Evolutionary conservation across 2,113 vertebrate genomes (phyloP).

Genomic region (Plectropomus leopardus): DNA sequence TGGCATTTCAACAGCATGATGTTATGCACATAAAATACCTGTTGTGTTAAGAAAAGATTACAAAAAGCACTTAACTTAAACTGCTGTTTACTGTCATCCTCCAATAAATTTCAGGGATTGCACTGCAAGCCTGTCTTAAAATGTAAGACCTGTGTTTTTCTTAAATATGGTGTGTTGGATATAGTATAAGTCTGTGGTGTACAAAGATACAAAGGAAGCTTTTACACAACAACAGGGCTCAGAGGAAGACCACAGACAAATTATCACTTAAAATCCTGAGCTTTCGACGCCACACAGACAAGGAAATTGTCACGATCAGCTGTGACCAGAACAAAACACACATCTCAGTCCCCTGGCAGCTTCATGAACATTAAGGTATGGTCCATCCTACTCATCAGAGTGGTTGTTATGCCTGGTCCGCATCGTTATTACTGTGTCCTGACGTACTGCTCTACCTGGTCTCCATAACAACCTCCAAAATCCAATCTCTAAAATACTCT

Average conservation of each 20-base stretch:
- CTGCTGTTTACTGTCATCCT: constrained; percentile 1
- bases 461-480: constrained; percentile 29
- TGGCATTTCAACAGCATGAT: neutral
- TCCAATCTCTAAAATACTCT: constrained; percentile 2
- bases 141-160: constrained; percentile 51
- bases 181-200: constrained; percentile 42
- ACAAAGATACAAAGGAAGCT: constrained; percentile 40
- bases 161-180: constrained; percentile 45
- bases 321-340: constrained; percentile 2
- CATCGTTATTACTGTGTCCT: neutral
- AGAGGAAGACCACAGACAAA: constrained; percentile 64
- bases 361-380: constrained; percentile 1
- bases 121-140: constrained; percentile 12
- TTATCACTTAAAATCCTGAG: constrained; percentile 30
- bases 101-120: constrained; percentile 3
- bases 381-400: neutral
- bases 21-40: neutral
- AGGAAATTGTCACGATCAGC: neutral
- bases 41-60: neutral
- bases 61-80: neutral
- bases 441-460: constrained; percentile 20
- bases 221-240: constrained; percentile 66
- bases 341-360: neutral
- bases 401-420: neutral
- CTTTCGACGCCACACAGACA: constrained; percentile 34